Evolutionary conservation across 2,888 invertebrate genomes (phyloP).

Genomic region (Palloptera scutellata): DNA sequence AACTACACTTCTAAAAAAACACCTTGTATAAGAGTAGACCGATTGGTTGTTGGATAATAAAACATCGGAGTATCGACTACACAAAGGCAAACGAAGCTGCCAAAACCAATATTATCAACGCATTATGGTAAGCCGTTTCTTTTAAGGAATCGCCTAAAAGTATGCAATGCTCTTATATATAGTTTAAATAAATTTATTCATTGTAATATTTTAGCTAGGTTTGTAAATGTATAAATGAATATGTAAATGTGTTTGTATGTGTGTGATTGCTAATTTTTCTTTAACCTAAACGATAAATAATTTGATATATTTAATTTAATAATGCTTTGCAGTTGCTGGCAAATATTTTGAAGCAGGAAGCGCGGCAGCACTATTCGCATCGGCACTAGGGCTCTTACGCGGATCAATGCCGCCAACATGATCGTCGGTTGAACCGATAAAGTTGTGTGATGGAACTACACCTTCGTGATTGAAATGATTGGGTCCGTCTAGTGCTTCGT

Average conservation of each 20-base stretch:
- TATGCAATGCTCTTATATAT: conserved; percentile 13
- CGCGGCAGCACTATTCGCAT: background rate
- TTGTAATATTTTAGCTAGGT: conserved; percentile 7
- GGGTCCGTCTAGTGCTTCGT: conserved; percentile 45
- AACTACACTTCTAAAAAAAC: too few species aligned
- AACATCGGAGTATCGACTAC: too few species aligned
- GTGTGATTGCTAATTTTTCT: too few species aligned
- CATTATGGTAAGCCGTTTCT: too few species aligned
- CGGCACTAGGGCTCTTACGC: background rate
- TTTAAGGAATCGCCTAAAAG: background rate
- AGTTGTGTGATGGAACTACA: conserved; percentile 39
- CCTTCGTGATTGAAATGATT: conserved; percentile 42
- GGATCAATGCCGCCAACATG: conserved; percentile 9
- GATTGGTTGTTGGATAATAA: too few species aligned
- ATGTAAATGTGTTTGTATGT: background rate
- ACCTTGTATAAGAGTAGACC: too few species aligned
- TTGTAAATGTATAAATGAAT: conserved; percentile 2
- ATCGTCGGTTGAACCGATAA: conserved; percentile 25
- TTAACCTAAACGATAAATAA: too few species aligned
- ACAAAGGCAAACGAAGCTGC: too few species aligned
- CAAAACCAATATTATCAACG: too few species aligned
- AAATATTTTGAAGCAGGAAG: conserved; percentile 30
- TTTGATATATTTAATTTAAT: background rate
- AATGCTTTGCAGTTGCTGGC: conserved; percentile 28
- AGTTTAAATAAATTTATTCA: background rate